Evolutionary conservation across 2,113 vertebrate genomes (phyloP).

Genomic region (Aegypius monachus): DNA sequence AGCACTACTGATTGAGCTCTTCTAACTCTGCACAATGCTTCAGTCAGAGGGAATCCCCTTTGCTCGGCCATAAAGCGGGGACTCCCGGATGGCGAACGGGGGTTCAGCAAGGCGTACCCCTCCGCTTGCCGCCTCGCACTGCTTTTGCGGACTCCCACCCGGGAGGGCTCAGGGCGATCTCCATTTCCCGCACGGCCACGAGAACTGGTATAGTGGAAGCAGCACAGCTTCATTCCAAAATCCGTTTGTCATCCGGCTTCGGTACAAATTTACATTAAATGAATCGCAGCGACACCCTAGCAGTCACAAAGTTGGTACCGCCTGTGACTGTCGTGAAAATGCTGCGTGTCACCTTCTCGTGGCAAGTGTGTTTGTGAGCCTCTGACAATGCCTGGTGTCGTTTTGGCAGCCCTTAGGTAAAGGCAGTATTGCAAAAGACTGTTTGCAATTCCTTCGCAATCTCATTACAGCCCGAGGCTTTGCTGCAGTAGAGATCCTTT

Average conservation of each 20-base stretch:
- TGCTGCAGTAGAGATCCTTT: neutral
- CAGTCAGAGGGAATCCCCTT: no score
- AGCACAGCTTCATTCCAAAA: neutral
- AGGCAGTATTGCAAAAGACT: neutral
- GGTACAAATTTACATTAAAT: neutral
- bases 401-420: neutral
- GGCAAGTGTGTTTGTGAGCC: neutral
- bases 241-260: neutral
- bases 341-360: neutral
- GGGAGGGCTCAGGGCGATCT: neutral
- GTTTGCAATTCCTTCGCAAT: neutral
- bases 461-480: neutral
- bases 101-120: rapidly evolving
- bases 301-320: neutral
- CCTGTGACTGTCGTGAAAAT: neutral
- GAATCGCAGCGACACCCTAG: neutral
- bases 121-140: rapidly evolving
- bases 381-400: neutral
- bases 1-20: neutral
- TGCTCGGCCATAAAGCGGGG: neutral
- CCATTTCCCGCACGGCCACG: neutral
- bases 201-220: neutral
- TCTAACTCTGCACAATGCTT: rapidly evolving
- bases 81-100: neutral
- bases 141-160: neutral